Percentiles rank a stretch among this genome's conserved stretches.
phyloP scores from a whole-genome alignment of 2,888 invertebrate genomes.

The Pollenia labialis region DNA sequence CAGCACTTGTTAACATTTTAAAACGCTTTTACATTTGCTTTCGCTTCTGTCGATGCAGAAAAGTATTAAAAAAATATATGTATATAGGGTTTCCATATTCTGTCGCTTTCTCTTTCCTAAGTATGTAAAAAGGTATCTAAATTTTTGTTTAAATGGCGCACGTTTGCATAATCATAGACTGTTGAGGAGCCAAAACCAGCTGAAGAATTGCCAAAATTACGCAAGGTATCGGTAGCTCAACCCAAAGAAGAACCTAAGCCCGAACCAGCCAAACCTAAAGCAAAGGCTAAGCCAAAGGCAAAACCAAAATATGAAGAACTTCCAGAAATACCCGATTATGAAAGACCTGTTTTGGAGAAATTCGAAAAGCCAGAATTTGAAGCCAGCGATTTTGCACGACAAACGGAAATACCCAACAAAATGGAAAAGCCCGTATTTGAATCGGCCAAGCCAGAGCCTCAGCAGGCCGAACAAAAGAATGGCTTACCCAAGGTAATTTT shows the following conservation, averaged over 20 bases:
- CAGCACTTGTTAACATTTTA: no score
- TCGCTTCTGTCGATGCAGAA: background rate
- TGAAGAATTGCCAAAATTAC: constrained; percentile 82
- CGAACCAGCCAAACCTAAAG: constrained; percentile 79
- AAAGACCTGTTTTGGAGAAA: constrained; percentile 89
- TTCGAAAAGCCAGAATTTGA: constrained; percentile 87
- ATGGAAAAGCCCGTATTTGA: constrained; percentile 81
- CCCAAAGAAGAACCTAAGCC: constrained; percentile 81
- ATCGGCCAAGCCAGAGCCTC: constrained; percentile 76
- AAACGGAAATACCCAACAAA: constrained; percentile 81
- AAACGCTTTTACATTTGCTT: background rate
- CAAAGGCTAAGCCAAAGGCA: constrained; percentile 79
- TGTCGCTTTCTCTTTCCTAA: no score
- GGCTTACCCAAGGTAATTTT: constrained; percentile 81
- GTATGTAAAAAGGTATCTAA: background rate
- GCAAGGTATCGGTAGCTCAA: constrained; percentile 79
- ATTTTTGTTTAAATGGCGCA: constrained; percentile 33
- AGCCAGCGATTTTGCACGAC: constrained; percentile 83
- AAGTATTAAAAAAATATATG: no score
- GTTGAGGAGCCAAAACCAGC: constrained; percentile 79
- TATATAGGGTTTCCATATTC: no score
- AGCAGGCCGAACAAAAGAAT: constrained; percentile 79
- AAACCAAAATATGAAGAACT: constrained; percentile 86
- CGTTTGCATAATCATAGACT: constrained; percentile 74
- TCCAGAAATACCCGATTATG: constrained; percentile 89